Conservation (phyloP, 2,888 invertebrate genomes). For the Iphiclides podalirius region DNA sequence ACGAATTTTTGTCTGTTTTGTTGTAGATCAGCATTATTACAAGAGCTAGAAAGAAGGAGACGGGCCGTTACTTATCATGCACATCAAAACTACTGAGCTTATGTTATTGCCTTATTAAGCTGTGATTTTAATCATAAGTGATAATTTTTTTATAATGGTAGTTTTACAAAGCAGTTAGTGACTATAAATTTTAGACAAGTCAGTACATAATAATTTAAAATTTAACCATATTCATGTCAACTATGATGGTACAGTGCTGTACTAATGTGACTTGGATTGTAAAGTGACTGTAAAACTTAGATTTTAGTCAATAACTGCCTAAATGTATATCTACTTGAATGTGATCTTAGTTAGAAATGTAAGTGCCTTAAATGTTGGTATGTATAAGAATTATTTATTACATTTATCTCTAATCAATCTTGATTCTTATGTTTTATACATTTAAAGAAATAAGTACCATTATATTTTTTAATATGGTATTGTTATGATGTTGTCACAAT, state of each 20-base stretch:
- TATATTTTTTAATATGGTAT: background rate
- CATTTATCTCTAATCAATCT: background rate
- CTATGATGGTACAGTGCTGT: too few species aligned
- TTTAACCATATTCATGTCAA: too few species aligned
- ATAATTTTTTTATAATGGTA: slow-evolving; percentile 20
- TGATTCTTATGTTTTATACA: background rate
- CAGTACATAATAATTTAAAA: too few species aligned
- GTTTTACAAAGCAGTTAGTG: background rate
- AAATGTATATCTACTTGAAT: background rate
- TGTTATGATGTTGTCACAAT: background rate
- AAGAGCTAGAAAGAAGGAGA: slow-evolving; percentile 85
- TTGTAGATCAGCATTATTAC: slow-evolving; percentile 86
- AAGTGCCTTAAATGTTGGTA: slow-evolving; percentile 28
- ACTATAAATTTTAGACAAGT: background rate
- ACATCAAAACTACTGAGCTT: slow-evolving; percentile 62
- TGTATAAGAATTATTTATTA: slow-evolving; percentile 16
- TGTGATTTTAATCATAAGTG: slow-evolving; percentile 61
- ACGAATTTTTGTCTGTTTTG: slow-evolving; percentile 15
- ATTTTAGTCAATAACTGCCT: background rate
- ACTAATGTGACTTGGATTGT: too few species aligned
- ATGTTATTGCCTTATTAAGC: slow-evolving; percentile 57
- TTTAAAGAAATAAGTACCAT: background rate
- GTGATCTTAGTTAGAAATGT: slow-evolving; percentile 18
- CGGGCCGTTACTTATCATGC: slow-evolving; percentile 62
- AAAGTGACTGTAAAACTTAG: too few species aligned